Conservation (phyloP, 2,888 invertebrate genomes). For the Cheilosia grossa region DNA sequence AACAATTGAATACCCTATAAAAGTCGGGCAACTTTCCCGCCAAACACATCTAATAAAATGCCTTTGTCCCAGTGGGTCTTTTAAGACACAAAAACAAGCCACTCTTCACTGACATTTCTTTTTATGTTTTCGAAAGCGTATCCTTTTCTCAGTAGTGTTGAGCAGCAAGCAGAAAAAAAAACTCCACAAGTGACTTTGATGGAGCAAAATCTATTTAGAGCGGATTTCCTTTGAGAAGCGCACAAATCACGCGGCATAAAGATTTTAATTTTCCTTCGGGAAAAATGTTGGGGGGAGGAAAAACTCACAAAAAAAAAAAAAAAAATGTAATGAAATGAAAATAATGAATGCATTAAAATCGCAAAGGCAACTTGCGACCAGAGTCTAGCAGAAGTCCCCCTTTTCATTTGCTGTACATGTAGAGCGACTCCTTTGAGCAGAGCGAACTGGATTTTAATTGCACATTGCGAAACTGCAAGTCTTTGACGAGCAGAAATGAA, state of each 20-base stretch:
- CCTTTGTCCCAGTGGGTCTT: neutral
- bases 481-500: constrained; percentile 35
- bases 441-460: constrained; percentile 40
- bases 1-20: too few relatives aligned
- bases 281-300: neutral
- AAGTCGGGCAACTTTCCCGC: too few relatives aligned
- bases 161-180: neutral
- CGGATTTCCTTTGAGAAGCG: constrained; percentile 26
- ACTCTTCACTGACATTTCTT: neutral
- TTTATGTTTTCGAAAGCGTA: neutral
- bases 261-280: constrained; percentile 44
- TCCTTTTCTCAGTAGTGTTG: neutral
- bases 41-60: neutral
- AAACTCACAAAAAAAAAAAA: neutral
- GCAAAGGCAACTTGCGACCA: constrained; percentile 16
- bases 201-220: constrained; percentile 50
- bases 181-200: constrained; percentile 39
- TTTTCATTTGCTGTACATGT: neutral
- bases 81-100: neutral
- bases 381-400: constrained; percentile 4
- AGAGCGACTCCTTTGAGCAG: constrained; percentile 29
- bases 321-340: constrained; percentile 34
- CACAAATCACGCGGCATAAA: constrained; percentile 27
- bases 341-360: constrained; percentile 25
- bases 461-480: constrained; percentile 29